Percentiles rank a stretch among this genome's conserved stretches.
phyloP scores from a whole-genome alignment of 2,888 invertebrate genomes.

The Kryphioiulus occultus region DNA sequence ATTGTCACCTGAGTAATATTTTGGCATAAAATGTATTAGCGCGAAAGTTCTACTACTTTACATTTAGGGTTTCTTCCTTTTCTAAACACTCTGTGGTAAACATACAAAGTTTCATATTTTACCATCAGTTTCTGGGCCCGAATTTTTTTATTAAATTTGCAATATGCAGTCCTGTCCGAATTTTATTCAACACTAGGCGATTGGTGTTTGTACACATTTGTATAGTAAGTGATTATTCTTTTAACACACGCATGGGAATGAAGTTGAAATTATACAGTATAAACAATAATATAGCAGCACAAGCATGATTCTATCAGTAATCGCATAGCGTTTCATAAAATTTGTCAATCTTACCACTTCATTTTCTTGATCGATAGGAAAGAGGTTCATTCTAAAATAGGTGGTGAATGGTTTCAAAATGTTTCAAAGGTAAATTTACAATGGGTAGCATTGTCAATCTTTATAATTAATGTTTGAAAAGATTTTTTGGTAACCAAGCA shows the following conservation, averaged over 20 bases:
- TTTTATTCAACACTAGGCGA: background rate
- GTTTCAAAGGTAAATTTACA: background rate
- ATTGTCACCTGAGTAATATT: too few relatives aligned
- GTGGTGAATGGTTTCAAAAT: background rate
- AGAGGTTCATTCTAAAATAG: conserved; percentile 24
- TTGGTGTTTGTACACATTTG: background rate
- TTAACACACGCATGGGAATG: background rate
- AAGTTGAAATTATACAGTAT: background rate
- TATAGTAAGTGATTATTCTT: background rate
- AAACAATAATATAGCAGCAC: background rate
- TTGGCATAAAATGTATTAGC: too few relatives aligned
- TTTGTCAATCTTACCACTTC: background rate
- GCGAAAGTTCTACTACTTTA: too few relatives aligned
- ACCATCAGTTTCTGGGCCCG: too few relatives aligned
- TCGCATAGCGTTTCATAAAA: background rate
- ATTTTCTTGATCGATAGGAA: conserved; percentile 40
- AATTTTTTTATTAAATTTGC: too few relatives aligned
- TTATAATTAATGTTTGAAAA: background rate
- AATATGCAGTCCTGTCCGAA: background rate
- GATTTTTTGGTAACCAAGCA: background rate
- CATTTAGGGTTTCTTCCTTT: too few relatives aligned
- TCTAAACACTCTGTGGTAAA: too few relatives aligned
- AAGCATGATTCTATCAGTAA: background rate
- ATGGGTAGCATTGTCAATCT: background rate
- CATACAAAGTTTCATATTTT: too few relatives aligned